Evolutionary conservation across 2,888 invertebrate genomes (phyloP), one percentile per base, ranked within the genome.

Genomic region (Chorisops tibialis): DNA sequence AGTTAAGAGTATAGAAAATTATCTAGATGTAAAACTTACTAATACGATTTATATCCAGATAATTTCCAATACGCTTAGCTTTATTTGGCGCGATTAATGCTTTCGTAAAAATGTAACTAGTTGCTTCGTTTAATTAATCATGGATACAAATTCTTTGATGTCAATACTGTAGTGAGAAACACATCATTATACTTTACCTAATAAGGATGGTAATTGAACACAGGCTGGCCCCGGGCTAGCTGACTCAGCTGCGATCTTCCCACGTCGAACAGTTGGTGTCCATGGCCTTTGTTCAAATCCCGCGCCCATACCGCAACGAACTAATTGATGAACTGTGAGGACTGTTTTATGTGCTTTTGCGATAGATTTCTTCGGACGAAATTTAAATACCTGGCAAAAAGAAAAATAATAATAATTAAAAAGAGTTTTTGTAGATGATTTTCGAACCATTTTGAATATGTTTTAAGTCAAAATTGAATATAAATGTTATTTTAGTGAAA

Each of bases 211-310:
- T 68, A 94, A 79, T 61, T 87, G 83, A 4, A 94, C 91, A 67
- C 89, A 89, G 18, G 93, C 93, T 30, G 94, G 94, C 62, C 94
- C 94, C 18, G 94, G 94, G 72, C 91, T 91, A 60, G 84, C 82
- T 68, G 85, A 86, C 80, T 94, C 94, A 2, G 94, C 93, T 48
- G 91, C 90, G 65, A 95, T 94, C 18, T 91, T 91, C 38, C 93
- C 93, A 54, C 91, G 84, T 66, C 93, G 83, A 75, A 90, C 90
- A 39, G 93, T 93, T 41, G 93, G 93, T 61, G 90, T 92, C 93
- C 93, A 95, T 67, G 91, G 87, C 77, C 89, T 85, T 80, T 93
- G 93, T 70, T 88, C 87, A 73, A 89, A 84, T 71, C 89, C 91
- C 74, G 75, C 74, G 64, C 75, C 77, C 78, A 78, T 78, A 7